Evolutionary conservation across 92 coral and sea anemone species (phyloP).

Genomic region (Phymanthus crucifer): DNA sequence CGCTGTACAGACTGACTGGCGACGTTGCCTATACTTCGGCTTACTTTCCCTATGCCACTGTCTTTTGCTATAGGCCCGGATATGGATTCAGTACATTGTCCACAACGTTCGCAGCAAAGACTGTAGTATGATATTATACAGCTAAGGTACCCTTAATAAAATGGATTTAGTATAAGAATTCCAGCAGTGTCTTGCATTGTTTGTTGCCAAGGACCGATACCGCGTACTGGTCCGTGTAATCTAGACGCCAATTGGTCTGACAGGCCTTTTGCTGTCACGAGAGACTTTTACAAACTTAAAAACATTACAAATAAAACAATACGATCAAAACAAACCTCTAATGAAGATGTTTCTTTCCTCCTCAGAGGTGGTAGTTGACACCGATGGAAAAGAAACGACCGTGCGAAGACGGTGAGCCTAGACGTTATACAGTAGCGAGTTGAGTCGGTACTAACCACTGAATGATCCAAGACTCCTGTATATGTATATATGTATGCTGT

Average conservation of each 20-base stretch:
- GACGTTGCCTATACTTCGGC: not conserved
- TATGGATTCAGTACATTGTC: not conserved
- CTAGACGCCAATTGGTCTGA: constrained; percentile 19
- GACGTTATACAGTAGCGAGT: not conserved
- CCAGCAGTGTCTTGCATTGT: not conserved
- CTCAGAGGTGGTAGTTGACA: not conserved
- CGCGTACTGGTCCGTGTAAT: not conserved
- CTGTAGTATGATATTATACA: not conserved
- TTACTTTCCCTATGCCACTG: not conserved
- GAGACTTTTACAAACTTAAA: not conserved
- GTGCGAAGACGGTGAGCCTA: not conserved
- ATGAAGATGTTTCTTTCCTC: not conserved
- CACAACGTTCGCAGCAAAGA: not conserved
- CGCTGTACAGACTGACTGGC: not conserved
- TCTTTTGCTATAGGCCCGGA: not conserved
- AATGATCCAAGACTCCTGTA: not conserved
- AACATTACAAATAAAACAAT: constrained; percentile 5
- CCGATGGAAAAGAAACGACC: not conserved
- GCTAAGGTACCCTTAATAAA: not conserved
- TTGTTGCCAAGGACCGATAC: not conserved
- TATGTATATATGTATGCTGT: not conserved
- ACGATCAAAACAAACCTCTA: constrained; percentile 14
- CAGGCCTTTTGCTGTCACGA: not conserved
- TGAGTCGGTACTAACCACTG: not conserved
- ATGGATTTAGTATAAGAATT: not conserved